Percentiles rank a stretch among this genome's conserved stretches.
phyloP scores from a whole-genome alignment of 2,888 invertebrate species.

The Rambutsinella grinnellia region DNA sequence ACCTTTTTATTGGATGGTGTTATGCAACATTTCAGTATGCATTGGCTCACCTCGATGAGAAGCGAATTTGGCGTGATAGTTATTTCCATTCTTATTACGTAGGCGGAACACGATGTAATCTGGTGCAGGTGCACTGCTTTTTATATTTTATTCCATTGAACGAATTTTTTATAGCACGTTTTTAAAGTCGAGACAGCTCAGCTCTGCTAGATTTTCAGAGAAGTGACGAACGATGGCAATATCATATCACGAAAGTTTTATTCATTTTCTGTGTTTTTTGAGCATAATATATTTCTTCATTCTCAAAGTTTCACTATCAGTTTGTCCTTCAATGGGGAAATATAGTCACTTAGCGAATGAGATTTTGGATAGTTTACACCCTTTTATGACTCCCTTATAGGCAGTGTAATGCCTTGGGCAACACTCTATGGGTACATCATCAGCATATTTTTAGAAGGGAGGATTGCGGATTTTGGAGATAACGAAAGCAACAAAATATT shows the following conservation, averaged over 20 bases:
- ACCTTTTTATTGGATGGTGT: not conserved
- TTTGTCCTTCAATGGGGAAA: constrained; percentile 21
- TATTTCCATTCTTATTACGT: constrained; percentile 20
- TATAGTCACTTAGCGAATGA: constrained; percentile 49
- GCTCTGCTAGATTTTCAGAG: no score
- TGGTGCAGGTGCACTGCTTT: constrained; percentile 27
- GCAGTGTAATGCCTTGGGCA: constrained; percentile 37
- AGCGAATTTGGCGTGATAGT: not conserved
- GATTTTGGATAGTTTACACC: constrained; percentile 39
- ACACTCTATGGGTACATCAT: constrained; percentile 5
- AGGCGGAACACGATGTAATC: constrained; percentile 7
- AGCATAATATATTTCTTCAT: constrained; percentile 23
- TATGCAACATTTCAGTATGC: not conserved
- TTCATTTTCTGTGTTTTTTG: constrained; percentile 16
- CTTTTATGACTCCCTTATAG: constrained; percentile 34
- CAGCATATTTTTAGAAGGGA: not conserved
- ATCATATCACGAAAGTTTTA: not conserved
- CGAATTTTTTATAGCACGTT: no score
- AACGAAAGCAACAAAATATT: constrained; percentile 45
- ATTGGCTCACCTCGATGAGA: no score
- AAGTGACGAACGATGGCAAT: no score
- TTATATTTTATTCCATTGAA: constrained; percentile 1
- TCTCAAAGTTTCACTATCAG: constrained; percentile 38
- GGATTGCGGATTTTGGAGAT: constrained; percentile 3
- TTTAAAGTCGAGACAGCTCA: no score